Base-by-base conservation (phyloP, 2,797 vertebrate genomes). In the Bradypodion ventrale region DNA sequence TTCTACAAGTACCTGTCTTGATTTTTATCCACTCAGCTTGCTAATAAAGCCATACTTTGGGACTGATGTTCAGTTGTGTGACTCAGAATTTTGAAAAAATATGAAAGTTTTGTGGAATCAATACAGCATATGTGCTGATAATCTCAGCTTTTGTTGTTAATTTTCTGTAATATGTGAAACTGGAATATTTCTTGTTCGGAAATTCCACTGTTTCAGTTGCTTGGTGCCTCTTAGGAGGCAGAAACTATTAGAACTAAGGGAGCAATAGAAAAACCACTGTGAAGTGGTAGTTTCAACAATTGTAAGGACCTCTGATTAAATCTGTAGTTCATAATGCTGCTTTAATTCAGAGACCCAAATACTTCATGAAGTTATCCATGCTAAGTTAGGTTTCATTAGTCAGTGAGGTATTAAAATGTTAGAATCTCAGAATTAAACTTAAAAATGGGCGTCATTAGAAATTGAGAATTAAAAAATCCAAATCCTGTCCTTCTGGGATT, bases 261-360 rank as follows among this genome's bases (percentile, higher is more conserved):
- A 73, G 29, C 56, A 65, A 56, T 13, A 46, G 56, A 73, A 85
- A 85, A 78, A 66, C 42, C 63, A 0, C 56, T 74, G 32, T 35
- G 42, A 13, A 78, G 5, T 12, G 19, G 44, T 25, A 52, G 59
- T 44, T 4, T 37, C 63, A 52, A n/a, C n/a, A n/a, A 3, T 63
- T 16, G 25, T 63, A 82, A 77, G 9, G 60, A 8, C 5, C 40
- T 70, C 15, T 83, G n/a, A 46, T 44, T 62, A 9, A 69, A 83
- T 83, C 75, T 90, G 62, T 74, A 12, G 1, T 80, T 88, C 65
- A 75, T 37, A 3, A 42, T 78, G 13, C 73, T 21, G 86, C 27
- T 65, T 42, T 23, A n/a, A 89, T 65, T 10, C 7, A n/a, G 65
- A 59, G 4, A 9, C 52, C 46, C 29, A 40, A 83, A 56, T 56